These are phyloP conservation scores for Orycteropus afer DNA, from an alignment of 2,113 vertebrate species.

Conservation along the genomic window DNA sequence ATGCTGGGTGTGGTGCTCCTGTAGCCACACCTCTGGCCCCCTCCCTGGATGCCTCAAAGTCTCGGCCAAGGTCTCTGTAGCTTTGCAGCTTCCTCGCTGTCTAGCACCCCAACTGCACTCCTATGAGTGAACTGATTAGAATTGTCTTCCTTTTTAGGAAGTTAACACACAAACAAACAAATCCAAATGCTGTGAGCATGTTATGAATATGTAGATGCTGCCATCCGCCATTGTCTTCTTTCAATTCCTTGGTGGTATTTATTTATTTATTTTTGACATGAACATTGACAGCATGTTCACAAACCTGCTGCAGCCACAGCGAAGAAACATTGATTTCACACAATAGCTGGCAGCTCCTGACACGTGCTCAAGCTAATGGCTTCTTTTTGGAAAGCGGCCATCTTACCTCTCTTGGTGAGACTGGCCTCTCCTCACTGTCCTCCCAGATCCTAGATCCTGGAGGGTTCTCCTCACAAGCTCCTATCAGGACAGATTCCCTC, in stretches of 20 bases:
- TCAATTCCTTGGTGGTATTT: conserved; percentile 53
- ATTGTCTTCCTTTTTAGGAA: conserved; percentile 11
- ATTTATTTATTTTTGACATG: background rate
- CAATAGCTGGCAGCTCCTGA: background rate
- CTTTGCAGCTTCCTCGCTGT: background rate
- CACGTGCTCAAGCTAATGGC: fast-evolving
- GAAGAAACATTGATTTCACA: conserved; percentile 47
- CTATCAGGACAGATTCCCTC: background rate
- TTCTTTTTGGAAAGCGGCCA: fast-evolving
- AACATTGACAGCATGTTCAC: background rate
- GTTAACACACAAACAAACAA: conserved; percentile 28
- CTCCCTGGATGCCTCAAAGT: background rate
- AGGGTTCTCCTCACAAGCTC: background rate
- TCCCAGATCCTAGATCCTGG: background rate
- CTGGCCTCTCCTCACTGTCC: background rate
- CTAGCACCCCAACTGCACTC: fast-evolving
- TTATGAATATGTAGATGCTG: background rate
- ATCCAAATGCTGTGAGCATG: background rate
- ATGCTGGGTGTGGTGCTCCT: fast-evolving
- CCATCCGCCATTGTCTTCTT: conserved; percentile 5
- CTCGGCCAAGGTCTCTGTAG: background rate
- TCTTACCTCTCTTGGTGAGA: background rate
- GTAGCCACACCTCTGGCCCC: fast-evolving
- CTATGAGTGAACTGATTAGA: background rate
- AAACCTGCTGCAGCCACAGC: background rate